Evolutionary conservation across 92 coral and sea anemone genomes (phyloP).

Genomic region (Isaurus tuberculatus): DNA sequence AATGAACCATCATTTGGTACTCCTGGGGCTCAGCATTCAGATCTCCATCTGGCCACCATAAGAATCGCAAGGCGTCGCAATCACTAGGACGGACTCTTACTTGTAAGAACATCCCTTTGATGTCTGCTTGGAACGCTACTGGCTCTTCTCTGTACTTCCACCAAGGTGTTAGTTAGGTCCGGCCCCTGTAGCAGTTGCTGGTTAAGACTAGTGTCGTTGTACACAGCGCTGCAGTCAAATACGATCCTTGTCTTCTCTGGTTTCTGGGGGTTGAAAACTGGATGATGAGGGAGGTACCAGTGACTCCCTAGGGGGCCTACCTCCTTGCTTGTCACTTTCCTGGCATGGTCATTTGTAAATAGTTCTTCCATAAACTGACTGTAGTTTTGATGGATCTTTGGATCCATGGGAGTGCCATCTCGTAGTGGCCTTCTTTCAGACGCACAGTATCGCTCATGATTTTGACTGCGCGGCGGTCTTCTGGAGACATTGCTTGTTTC

Average conservation of each 20-base stretch:
- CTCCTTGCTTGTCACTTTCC: slow-evolving; percentile 27
- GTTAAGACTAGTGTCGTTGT: not conserved
- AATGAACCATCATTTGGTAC: no score
- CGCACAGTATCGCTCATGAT: slow-evolving; percentile 26
- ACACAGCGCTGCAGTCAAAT: slow-evolving; percentile 41
- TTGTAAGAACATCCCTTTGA: no score
- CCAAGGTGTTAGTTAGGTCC: no score
- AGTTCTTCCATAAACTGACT: slow-evolving; percentile 60
- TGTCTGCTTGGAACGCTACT: no score
- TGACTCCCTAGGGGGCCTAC: slow-evolving; percentile 44
- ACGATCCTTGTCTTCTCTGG: slow-evolving; percentile 51
- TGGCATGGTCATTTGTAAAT: slow-evolving; percentile 38
- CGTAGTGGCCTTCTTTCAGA: slow-evolving; percentile 50
- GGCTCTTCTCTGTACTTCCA: no score
- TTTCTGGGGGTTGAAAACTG: no score
- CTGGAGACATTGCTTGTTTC: slow-evolving; percentile 34
- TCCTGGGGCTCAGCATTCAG: no score
- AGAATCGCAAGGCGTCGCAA: no score
- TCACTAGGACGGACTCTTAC: no score
- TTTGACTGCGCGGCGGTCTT: slow-evolving; percentile 17
- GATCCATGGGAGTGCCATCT: slow-evolving; percentile 69
- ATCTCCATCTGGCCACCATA: no score
- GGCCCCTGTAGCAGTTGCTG: no score
- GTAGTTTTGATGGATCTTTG: slow-evolving; percentile 50
- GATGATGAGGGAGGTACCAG: slow-evolving; percentile 44